Evolutionary conservation across 2,797 vertebrate species (phyloP).

Genomic region (Vultur gryphus): DNA sequence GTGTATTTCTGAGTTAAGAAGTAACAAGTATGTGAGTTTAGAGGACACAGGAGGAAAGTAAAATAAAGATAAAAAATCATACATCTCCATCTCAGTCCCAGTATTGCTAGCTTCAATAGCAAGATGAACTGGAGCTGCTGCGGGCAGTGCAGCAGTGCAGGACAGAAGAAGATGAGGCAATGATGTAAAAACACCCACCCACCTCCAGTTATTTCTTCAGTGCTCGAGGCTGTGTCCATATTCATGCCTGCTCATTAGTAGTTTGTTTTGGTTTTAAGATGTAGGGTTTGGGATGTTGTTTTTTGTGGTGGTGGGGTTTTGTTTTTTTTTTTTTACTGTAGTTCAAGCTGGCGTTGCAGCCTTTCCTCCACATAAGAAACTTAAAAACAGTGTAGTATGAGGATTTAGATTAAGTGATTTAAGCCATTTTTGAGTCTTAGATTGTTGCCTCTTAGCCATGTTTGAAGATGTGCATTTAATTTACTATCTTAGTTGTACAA

Average conservation of each 20-base stretch:
- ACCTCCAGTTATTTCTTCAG: background rate
- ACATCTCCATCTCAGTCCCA: background rate
- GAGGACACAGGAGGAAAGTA: background rate
- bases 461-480: background rate
- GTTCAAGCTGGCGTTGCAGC: background rate
- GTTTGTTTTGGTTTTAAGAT: background rate
- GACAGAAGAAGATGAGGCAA: background rate
- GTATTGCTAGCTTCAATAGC: background rate
- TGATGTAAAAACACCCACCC: background rate
- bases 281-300: background rate
- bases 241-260: background rate
- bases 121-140: background rate
- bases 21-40: background rate
- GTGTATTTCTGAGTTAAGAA: background rate
- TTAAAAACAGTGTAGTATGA: background rate
- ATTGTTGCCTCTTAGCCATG: background rate
- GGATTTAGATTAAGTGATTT: background rate
- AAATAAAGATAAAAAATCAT: background rate
- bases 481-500: background rate
- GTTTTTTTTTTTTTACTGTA: background rate
- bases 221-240: background rate
- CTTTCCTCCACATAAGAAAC: background rate
- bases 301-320: background rate
- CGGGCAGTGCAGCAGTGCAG: background rate
- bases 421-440: background rate